Evolutionary conservation across 2,888 invertebrate species (phyloP), one percentile per base, ranked within the genome.

Genomic region (Drosophila infuscata): DNA sequence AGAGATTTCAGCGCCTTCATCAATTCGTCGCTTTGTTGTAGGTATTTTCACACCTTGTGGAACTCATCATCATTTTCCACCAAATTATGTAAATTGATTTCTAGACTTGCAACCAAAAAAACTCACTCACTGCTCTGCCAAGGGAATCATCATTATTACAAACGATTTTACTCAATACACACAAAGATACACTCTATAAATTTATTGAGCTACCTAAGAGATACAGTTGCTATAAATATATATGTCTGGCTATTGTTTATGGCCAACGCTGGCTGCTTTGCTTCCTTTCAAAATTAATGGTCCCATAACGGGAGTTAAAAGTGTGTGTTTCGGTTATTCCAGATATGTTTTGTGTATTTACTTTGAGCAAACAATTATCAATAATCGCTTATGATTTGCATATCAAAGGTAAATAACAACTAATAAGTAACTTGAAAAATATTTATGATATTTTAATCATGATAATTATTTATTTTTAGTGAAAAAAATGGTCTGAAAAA

Each of bases 1-100:
- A 15, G n/a, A 8, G 54, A 36, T 79, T 79, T 79, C 87, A 87
- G 76, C 76, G 74, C 76, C 69, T 70, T 74, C 75, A 79, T 87
- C 76, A 86, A 87, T 87, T 62, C 53, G 51, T 51, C 58, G 69
- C 81, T 53, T 70, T 76, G 68, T 75, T 86, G 87, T 88, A 81
- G 87, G 89, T 87, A 86, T 87, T 87, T 87, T 87, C 87, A 87
- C 89, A 87, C 87, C 89, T 87, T 74, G 61, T 48, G 57, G 67
- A 49, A 12, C 30, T 38, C 70, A 54, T 67, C 67, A 78, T 85
- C 78, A 82, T 82, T 81, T 74, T 81, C 69, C 60, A 68, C 54
- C 65, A 73, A 67, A 71, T 67, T 74, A 66, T 68, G 56, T 59
- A 74, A 82, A 86, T 79, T 79, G 79, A 79, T 79, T 81, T 76